A percentile compares a stretch with the other conserved stretches of the same genome.
Conservation (phyloP, 2,797 vertebrate genomes). For the Adrianichthys oophorus region DNA sequence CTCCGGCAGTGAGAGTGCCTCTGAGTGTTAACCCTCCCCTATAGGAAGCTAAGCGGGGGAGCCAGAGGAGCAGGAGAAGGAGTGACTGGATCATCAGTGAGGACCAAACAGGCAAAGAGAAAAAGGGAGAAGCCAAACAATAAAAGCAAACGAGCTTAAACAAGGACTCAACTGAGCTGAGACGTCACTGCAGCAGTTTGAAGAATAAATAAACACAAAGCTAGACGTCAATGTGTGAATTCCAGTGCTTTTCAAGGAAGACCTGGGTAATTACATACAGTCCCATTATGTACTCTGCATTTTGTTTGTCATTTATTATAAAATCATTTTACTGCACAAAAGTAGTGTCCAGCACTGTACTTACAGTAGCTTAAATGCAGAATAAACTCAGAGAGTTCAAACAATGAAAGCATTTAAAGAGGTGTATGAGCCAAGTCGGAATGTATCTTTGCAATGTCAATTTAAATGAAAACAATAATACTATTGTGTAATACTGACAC, state of each 20-base stretch:
- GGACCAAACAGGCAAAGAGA: conserved; percentile 13
- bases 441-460: too few relatives aligned
- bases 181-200: conserved; percentile 18
- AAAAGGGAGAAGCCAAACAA: conserved; percentile 12
- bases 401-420: too few relatives aligned
- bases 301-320: conserved; percentile 3
- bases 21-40: conserved; percentile 23
- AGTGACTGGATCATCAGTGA: conserved; percentile 24
- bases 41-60: conserved; percentile 24
- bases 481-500: too few relatives aligned
- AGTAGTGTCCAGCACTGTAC: not conserved
- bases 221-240: conserved; percentile 36
- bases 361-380: too few relatives aligned
- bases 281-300: conserved; percentile 7
- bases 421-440: too few relatives aligned
- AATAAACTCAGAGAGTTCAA: too few relatives aligned
- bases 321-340: not conserved
- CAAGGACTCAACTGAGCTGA: conserved; percentile 14
- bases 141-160: conserved; percentile 5
- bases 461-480: too few relatives aligned
- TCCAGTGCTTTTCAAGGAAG: conserved; percentile 36
- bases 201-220: conserved; percentile 21
- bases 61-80: conserved; percentile 14
- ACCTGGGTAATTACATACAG: conserved; percentile 44
- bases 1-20: conserved; percentile 26